Base-by-base conservation (phyloP, 2,888 invertebrate species). In the Drosophila setosimentum region DNA sequence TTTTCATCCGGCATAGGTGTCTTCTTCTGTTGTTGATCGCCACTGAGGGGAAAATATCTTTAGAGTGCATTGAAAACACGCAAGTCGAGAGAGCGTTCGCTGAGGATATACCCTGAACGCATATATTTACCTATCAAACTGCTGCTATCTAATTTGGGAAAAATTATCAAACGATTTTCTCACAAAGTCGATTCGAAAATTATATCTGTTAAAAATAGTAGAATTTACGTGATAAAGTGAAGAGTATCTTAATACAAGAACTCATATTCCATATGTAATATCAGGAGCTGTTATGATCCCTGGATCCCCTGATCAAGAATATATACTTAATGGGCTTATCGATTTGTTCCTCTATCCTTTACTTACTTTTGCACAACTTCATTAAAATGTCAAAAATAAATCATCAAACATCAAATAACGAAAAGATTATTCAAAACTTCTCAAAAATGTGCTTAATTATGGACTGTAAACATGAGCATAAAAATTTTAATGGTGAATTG, bases 1-100 rank as follows among this genome's bases (percentile, higher is more conserved):
- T 33, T 49, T 35, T 30, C 42, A 58, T 48, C 68, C 37, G 59
- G 53, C 53, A 16, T 16, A 63, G 63, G 27, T 49, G 37, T 50
- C 65, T 37, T 64, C 45, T 16, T 16, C 24, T 16, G 13, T 45
- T 45, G 45, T 45, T 4, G 42, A 21, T 42, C 21, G 21, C 42
- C 21, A 42, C 11, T 42, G 45, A 16, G 4, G 24, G 24, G 45
- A 8, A 24, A 45, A 24, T 4, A 24, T 24, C 4, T 45, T 45
- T 24, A 0, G 16, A 24, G 24, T 45, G 16, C n/a, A 10, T n/a
- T 10, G 10, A n/a, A 5, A 40, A 37, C 2, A 4, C 10, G n/a
- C 24, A 24, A 16, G 24, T 45, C 45, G 45, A 24, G 45, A 8
- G 45, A 8, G 24, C 24, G n/a, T n/a, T 24, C 45, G 24, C 24